These are phyloP conservation scores for Penaeus monodon DNA, from an alignment of 2,888 invertebrate species.

Conservation along the genomic window DNA sequence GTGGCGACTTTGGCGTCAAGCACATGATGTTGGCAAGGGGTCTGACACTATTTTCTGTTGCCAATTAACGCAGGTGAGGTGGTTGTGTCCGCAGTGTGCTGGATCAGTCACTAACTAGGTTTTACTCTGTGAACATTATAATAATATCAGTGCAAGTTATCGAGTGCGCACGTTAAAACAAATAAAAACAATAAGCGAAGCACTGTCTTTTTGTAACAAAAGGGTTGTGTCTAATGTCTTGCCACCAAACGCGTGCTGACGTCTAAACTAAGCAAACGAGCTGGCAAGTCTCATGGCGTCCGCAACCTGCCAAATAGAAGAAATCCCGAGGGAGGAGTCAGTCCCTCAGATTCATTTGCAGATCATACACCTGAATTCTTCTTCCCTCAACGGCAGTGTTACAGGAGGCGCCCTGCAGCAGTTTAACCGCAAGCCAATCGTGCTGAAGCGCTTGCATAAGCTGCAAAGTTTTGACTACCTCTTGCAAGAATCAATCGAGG, in stretches of 20 bases:
- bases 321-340: constrained; percentile 36
- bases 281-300: constrained; percentile 20
- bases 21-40: constrained; percentile 57
- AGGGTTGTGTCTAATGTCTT: no score
- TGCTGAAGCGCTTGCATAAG: constrained; percentile 25
- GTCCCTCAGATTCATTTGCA: constrained; percentile 45
- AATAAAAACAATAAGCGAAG: no score
- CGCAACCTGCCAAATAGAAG: constrained; percentile 34
- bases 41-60: constrained; percentile 9
- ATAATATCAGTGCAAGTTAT: not conserved
- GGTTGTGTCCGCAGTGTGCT: constrained; percentile 37
- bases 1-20: constrained; percentile 47
- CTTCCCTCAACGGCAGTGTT: not conserved
- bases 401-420: not conserved
- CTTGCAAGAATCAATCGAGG: constrained; percentile 13
- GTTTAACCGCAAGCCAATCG: not conserved
- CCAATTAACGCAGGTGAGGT: constrained; percentile 22
- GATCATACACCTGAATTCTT: constrained; percentile 47
- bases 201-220: no score
- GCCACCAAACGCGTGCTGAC: no score
- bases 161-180: not conserved
- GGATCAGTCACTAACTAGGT: constrained; percentile 45
- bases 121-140: constrained; percentile 30
- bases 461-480: constrained; percentile 45
- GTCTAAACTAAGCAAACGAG: no score